A percentile compares a stretch with the other conserved stretches of the same genome.
Evolutionary conservation across 2,113 vertebrate species (phyloP).

Genomic region (Eulemur macaco): DNA sequence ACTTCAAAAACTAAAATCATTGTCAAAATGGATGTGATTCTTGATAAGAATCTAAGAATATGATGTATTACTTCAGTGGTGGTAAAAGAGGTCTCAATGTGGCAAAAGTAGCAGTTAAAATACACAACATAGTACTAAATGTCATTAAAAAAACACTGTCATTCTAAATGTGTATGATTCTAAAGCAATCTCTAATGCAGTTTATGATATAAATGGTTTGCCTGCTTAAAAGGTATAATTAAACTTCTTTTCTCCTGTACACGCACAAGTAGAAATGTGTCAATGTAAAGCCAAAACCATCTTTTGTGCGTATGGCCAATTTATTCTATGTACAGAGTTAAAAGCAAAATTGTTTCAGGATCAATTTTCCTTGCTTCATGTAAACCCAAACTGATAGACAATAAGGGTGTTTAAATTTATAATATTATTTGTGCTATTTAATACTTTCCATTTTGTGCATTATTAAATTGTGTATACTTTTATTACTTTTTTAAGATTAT

Average conservation of each 20-base stretch:
- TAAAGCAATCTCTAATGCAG: constrained; percentile 77
- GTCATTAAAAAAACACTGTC: constrained; percentile 34
- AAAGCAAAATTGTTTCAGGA: constrained; percentile 41
- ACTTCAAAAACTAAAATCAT: constrained; percentile 54
- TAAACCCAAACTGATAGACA: constrained; percentile 71
- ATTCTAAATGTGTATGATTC: constrained; percentile 69
- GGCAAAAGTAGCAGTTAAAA: constrained; percentile 70
- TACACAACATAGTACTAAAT: constrained; percentile 67
- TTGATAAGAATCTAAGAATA: constrained; percentile 72
- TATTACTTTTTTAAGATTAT: constrained; percentile 73
- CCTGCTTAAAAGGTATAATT: constrained; percentile 78
- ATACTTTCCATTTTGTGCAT: constrained; percentile 82
- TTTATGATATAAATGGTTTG: constrained; percentile 74
- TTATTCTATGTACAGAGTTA: constrained; percentile 52
- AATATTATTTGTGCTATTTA: constrained; percentile 85
- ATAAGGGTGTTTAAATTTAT: constrained; percentile 83
- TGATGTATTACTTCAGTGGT: constrained; percentile 64
- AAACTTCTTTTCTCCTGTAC: constrained; percentile 72
- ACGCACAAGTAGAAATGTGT: constrained; percentile 64
- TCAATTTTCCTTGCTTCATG: constrained; percentile 59
- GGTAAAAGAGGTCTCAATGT: constrained; percentile 44
- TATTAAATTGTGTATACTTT: constrained; percentile 88
- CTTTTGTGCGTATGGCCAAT: constrained; percentile 48
- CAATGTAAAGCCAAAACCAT: not conserved
- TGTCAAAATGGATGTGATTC: constrained; percentile 64